Conservation (phyloP, 2,888 invertebrate species). For the Lottia scabra region DNA sequence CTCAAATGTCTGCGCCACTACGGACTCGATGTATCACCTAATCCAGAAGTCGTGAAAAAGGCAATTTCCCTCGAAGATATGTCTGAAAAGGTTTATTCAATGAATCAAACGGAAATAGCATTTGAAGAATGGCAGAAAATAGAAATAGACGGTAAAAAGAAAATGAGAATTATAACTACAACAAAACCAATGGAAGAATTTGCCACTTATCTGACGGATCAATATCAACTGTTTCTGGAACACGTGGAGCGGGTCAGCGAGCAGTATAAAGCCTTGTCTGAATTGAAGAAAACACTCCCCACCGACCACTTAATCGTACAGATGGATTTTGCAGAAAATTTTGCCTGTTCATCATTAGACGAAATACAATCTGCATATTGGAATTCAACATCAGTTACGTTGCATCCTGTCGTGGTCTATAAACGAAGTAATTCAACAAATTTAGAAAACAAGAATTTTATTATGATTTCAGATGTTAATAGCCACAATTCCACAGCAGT, state of each 20-base stretch:
- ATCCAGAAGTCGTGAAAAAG: conserved; percentile 24
- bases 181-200: conserved; percentile 17
- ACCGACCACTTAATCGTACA: conserved; percentile 22
- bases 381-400: too few species aligned
- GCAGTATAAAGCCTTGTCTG: conserved; percentile 23
- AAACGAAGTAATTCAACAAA: too few species aligned
- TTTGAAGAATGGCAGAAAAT: conserved; percentile 26
- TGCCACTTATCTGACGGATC: conserved; percentile 1
- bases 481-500: conserved; percentile 26
- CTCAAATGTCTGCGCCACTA: conserved; percentile 18
- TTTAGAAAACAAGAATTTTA: conserved; percentile 13
- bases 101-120: conserved; percentile 10
- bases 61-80: conserved; percentile 15
- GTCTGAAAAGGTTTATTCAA: conserved; percentile 2
- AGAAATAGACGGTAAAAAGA: conserved; percentile 27
- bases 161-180: conserved; percentile 26
- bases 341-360: conserved; percentile 18
- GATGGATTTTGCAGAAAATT: conserved; percentile 39
- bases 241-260: conserved; percentile 19
- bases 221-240: conserved; percentile 21
- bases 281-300: conserved; percentile 27
- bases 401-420: too few species aligned
- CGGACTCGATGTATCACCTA: conserved; percentile 17
- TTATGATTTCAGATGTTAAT: conserved; percentile 20
- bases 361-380: too few species aligned